These are phyloP conservation scores for Eubucco bourcierii DNA, from an alignment of 2,113 vertebrate species.

Conservation along the genomic window DNA sequence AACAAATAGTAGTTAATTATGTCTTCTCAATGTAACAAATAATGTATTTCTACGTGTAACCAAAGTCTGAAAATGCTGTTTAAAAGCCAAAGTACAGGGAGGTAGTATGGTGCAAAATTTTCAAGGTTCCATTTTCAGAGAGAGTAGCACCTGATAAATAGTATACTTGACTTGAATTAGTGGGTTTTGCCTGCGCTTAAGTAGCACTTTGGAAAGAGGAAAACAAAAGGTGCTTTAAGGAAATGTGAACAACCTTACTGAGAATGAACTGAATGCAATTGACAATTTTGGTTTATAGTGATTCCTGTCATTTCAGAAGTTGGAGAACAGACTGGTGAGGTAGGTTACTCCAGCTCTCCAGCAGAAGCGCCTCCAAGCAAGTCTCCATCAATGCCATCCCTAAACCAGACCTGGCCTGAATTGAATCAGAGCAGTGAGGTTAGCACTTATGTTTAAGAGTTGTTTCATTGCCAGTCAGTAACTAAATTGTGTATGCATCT, in stretches of 20 bases:
- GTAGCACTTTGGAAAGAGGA: background rate
- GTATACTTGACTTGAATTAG: background rate
- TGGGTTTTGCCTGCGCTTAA: background rate
- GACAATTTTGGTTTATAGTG: constrained; percentile 36
- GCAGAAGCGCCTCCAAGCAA: constrained; percentile 96
- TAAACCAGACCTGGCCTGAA: constrained; percentile 98
- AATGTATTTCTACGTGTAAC: background rate
- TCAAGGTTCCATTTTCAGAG: background rate
- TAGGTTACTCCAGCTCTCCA: constrained; percentile 91
- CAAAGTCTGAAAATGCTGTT: background rate
- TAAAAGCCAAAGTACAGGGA: background rate
- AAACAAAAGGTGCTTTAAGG: background rate
- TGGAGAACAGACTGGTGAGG: constrained; percentile 85
- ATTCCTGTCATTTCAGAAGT: constrained; percentile 77
- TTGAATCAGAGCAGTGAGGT: constrained; percentile 98
- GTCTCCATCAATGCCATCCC: constrained; percentile 97
- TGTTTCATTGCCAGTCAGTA: constrained; percentile 8
- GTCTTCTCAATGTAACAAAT: background rate
- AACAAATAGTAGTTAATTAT: background rate
- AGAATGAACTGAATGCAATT: background rate
- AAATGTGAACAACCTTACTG: background rate
- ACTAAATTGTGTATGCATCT: background rate
- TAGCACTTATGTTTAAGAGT: constrained; percentile 65
- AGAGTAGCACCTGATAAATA: background rate
- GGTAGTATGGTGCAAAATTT: background rate